These are phyloP conservation scores for Alviniconcha marisindica DNA, from an alignment of 1,140 invertebrate genomes.

Conservation along the genomic window DNA sequence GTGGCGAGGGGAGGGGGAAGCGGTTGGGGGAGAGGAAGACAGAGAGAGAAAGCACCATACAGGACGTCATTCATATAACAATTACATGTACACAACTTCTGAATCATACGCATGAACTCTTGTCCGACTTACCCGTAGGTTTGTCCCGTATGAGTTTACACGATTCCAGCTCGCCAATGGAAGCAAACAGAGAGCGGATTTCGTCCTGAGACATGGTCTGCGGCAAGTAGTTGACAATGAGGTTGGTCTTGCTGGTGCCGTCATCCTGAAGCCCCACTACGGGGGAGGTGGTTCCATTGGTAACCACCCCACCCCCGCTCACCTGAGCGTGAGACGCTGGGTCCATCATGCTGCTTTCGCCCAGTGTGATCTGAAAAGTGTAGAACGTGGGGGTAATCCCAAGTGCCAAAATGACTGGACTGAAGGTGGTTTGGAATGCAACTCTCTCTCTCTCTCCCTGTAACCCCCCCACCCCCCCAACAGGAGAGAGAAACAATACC, in stretches of 20 bases:
- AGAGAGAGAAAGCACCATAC: constrained; percentile 35
- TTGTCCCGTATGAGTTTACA: constrained; percentile 99
- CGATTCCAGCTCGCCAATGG: constrained; percentile 98
- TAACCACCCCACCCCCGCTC: constrained; percentile 37
- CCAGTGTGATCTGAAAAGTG: constrained; percentile 56
- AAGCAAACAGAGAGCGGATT: constrained; percentile 96
- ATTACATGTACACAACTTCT: background rate
- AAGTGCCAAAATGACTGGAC: too few species aligned
- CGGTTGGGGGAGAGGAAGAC: constrained; percentile 35
- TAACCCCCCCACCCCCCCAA: too few species aligned
- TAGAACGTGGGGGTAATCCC: too few species aligned
- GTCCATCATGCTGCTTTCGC: constrained; percentile 57
- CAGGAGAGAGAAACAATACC: too few species aligned
- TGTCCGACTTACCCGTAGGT: constrained; percentile 87
- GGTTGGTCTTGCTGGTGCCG: constrained; percentile 96
- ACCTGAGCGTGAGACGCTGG: constrained; percentile 51
- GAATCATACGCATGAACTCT: background rate
- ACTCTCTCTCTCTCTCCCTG: too few species aligned
- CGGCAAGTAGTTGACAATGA: constrained; percentile 99
- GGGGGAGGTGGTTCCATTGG: constrained; percentile 67
- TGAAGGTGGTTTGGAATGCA: too few species aligned
- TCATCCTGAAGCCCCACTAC: constrained; percentile 65
- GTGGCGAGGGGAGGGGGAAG: constrained; percentile 23
- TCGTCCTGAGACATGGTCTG: constrained; percentile 99
- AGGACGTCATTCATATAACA: background rate